Conservation (phyloP, 2,113 vertebrate species). For the Ptilorrhoa leucosticta region DNA sequence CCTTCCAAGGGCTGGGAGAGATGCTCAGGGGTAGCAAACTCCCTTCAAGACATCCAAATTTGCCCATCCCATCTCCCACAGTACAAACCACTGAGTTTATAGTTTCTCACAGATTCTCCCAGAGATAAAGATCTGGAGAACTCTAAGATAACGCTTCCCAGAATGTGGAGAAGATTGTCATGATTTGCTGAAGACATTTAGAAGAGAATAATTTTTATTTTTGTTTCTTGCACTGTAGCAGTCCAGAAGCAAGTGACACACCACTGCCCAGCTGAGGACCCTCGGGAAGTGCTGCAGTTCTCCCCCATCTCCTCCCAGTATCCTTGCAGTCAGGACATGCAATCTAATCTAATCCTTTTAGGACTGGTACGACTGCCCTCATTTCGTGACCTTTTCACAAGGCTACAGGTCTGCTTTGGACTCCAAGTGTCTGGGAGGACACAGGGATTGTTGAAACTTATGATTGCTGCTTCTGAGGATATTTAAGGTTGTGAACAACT, state of each 20-base stretch:
- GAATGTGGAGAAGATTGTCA: not conserved
- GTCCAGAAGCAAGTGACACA: not conserved
- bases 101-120: not conserved
- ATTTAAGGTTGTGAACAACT: not conserved
- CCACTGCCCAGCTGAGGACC: not conserved
- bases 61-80: not conserved
- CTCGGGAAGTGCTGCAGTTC: not conserved
- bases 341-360: not conserved
- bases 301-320: not conserved
- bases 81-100: not conserved
- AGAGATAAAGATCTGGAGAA: not conserved
- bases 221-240: not conserved
- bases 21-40: not conserved
- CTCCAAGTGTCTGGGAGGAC: not conserved
- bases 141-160: not conserved
- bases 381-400: not conserved
- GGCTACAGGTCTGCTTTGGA: not conserved
- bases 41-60: not conserved
- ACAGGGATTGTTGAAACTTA: not conserved
- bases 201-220: not conserved
- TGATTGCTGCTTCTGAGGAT: not conserved
- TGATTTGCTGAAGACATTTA: not conserved
- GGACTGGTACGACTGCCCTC: not conserved
- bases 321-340: not conserved
- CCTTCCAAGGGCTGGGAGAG: not conserved